Percentiles rank a stretch among this genome's conserved stretches.
phyloP scores from a whole-genome alignment of 2,888 invertebrate genomes.

The Dolichopus griseipennis region DNA sequence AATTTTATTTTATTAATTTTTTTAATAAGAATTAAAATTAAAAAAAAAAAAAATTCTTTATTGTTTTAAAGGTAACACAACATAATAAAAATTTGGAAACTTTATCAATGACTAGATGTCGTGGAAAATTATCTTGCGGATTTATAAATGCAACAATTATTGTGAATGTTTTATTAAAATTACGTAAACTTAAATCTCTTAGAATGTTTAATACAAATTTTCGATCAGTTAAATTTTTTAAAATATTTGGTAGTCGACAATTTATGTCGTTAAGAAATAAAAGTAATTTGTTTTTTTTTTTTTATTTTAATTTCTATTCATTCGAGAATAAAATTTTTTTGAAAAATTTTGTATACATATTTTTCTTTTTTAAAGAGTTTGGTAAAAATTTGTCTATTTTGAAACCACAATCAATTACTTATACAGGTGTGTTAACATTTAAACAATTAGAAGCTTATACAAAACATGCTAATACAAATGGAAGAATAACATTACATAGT shows the following conservation, averaged over 20 bases:
- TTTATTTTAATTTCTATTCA: too few relatives aligned
- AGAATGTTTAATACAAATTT: slow-evolving; percentile 16
- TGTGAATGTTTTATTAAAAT: slow-evolving; percentile 16
- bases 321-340: too few relatives aligned
- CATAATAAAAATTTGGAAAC: slow-evolving; percentile 16
- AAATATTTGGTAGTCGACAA: slow-evolving; percentile 19
- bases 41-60: background rate
- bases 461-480: slow-evolving; percentile 17
- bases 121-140: slow-evolving; percentile 13
- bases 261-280: slow-evolving; percentile 15
- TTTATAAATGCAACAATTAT: slow-evolving; percentile 17
- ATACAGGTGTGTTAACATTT: slow-evolving; percentile 18
- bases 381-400: background rate
- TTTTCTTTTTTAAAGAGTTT: background rate
- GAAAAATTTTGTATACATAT: slow-evolving; percentile 14
- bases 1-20: too few relatives aligned
- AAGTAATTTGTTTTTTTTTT: too few relatives aligned
- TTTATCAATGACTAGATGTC: slow-evolving; percentile 16
- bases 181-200: slow-evolving; percentile 16
- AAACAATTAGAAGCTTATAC: slow-evolving; percentile 20
- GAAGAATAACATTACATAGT: slow-evolving; percentile 16
- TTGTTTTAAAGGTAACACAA: slow-evolving; percentile 16
- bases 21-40: too few relatives aligned
- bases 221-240: slow-evolving; percentile 21
- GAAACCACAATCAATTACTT: slow-evolving; percentile 15